Conservation (phyloP, 2,888 invertebrate species). For the Lacanobia wlatinum region DNA sequence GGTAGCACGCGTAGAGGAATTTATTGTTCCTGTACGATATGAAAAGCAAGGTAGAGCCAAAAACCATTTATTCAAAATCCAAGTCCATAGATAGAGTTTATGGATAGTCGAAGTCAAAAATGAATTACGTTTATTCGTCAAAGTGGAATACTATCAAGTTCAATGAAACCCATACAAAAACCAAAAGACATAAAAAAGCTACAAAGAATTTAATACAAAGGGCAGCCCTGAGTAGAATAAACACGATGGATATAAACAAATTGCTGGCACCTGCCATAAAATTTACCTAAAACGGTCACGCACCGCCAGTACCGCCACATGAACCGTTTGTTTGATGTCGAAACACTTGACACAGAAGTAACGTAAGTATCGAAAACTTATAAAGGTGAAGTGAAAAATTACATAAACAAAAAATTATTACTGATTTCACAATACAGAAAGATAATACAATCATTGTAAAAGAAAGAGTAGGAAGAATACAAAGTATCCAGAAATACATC, state of each 20-base stretch:
- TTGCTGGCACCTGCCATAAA: conserved; percentile 63
- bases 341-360: conserved; percentile 57
- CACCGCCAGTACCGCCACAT: conserved; percentile 55
- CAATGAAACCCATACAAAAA: conserved; percentile 17
- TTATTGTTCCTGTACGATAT: not conserved
- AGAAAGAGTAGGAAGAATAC: not conserved
- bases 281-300: conserved; percentile 64
- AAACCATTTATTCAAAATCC: not conserved
- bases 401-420: conserved; percentile 17
- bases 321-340: conserved; percentile 55
- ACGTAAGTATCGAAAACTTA: conserved; percentile 36
- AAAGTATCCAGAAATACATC: conserved; percentile 21
- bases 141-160: conserved; percentile 18
- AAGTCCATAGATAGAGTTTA: not conserved
- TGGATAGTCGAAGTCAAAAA: not conserved
- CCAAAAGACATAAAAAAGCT: conserved; percentile 23
- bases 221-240: conserved; percentile 59
- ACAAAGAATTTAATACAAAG: conserved; percentile 33
- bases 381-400: conserved; percentile 27
- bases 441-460: conserved; percentile 10
- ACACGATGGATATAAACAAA: conserved; percentile 58
- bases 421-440: conserved; percentile 18
- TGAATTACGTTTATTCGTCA: conserved; percentile 5
- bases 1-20: conserved; percentile 18
- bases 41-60: too few species aligned